phyloP scores from a whole-genome alignment of 2,888 invertebrate genomes.

The Agonopterix heracliana region DNA sequence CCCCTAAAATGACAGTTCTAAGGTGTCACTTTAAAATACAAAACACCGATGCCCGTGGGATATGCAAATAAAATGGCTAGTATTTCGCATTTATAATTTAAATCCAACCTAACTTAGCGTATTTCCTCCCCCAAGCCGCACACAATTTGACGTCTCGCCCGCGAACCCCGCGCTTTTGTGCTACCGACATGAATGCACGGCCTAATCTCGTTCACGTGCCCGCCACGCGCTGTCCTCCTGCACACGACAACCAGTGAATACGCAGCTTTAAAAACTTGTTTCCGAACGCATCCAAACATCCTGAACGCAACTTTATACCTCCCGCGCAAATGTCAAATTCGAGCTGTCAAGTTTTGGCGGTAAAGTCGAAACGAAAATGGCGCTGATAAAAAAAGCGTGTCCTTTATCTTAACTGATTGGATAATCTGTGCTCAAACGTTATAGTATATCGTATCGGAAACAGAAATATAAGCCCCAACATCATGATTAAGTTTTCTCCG shows the following conservation, averaged over 20 bases:
- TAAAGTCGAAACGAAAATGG: slow-evolving; percentile 30
- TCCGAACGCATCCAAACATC: slow-evolving; percentile 12
- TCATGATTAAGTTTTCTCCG: slow-evolving; percentile 67
- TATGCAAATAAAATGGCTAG: slow-evolving; percentile 67
- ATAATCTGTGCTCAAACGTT: slow-evolving; percentile 74
- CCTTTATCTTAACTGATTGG: slow-evolving; percentile 76
- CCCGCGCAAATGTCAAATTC: slow-evolving; percentile 31
- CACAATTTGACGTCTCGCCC: slow-evolving; percentile 64
- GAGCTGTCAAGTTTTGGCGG: slow-evolving; percentile 37
- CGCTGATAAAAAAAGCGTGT: slow-evolving; percentile 61
- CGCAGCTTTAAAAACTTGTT: slow-evolving; percentile 37
- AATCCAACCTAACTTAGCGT: slow-evolving; percentile 70
- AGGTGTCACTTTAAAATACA: slow-evolving; percentile 6
- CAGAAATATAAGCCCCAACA: slow-evolving; percentile 64
- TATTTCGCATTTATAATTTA: slow-evolving; percentile 68
- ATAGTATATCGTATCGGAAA: slow-evolving; percentile 73
- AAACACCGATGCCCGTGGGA: slow-evolving; percentile 47
- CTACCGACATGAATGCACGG: slow-evolving; percentile 65
- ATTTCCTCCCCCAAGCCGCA: slow-evolving; percentile 63
- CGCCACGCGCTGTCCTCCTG: slow-evolving; percentile 59
- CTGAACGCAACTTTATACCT: slow-evolving; percentile 32
- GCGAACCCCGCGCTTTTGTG: slow-evolving; percentile 55
- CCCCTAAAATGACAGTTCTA: neutral
- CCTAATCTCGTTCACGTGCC: slow-evolving; percentile 71
- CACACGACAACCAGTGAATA: slow-evolving; percentile 57